These are phyloP conservation scores for Pycnonotus jocosus DNA, from an alignment of 2,113 vertebrate genomes.

Conservation along the genomic window DNA sequence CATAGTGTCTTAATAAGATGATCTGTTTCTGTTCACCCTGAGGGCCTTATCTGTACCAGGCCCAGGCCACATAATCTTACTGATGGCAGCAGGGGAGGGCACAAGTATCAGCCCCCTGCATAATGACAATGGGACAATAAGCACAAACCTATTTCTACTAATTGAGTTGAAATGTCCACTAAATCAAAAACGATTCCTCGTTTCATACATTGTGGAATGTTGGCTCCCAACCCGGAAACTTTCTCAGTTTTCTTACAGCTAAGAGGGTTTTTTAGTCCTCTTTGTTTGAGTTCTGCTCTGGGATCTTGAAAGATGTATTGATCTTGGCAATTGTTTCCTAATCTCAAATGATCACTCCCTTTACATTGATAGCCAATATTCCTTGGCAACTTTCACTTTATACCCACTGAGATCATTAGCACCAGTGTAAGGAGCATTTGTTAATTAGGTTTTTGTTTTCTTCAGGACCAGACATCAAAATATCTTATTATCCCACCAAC, in stretches of 20 bases:
- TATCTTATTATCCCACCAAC: neutral
- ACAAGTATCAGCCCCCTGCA: neutral
- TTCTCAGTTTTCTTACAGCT: neutral
- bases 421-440: neutral
- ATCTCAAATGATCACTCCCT: neutral
- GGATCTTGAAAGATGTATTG: neutral
- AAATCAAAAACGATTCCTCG: neutral
- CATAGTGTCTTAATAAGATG: neutral
- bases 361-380: neutral
- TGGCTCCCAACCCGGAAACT: neutral
- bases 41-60: neutral
- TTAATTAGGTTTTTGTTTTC: neutral
- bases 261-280: neutral
- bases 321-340: neutral
- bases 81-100: neutral
- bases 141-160: neutral
- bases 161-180: neutral
- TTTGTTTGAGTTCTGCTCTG: neutral
- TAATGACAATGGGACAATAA: neutral
- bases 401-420: neutral
- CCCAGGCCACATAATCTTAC: neutral
- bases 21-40: neutral
- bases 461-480: neutral
- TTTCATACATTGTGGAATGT: neutral
- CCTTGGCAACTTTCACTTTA: neutral